A percentile compares a stretch with the other conserved stretches of the same genome.
These are phyloP conservation scores for Deilephila elpenor DNA, from an alignment of 2,888 invertebrate species.

Conservation along the genomic window DNA sequence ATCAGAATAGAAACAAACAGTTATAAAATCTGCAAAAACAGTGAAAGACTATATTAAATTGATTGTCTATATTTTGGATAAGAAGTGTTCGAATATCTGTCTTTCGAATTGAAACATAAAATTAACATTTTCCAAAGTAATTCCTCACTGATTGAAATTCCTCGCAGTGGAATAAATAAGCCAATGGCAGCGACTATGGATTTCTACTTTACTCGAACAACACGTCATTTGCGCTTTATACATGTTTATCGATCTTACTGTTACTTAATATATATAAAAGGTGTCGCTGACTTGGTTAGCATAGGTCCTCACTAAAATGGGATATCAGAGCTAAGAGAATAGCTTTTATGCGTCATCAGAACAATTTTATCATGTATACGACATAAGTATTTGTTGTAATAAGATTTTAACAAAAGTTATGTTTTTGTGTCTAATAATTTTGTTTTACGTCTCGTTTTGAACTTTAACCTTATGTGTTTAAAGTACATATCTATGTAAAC, in stretches of 20 bases:
- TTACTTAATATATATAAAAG: too few species aligned
- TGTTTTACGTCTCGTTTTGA: neutral
- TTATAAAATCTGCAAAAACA: too few species aligned
- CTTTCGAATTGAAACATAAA: neutral
- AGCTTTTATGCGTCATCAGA: neutral
- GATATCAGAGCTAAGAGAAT: neutral
- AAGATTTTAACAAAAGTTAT: neutral
- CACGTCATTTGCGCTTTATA: too few species aligned
- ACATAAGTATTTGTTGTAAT: neutral
- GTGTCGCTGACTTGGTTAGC: too few species aligned
- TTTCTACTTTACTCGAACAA: too few species aligned
- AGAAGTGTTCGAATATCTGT: neutral
- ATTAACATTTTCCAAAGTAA: neutral
- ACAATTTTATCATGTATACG: constrained; percentile 5
- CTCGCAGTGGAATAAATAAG: neutral
- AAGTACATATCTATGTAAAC: constrained; percentile 13
- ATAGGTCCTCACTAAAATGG: too few species aligned
- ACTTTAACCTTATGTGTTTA: constrained; percentile 11
- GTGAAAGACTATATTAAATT: neutral
- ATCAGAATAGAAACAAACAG: too few species aligned
- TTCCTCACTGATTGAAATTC: neutral
- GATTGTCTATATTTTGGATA: neutral
- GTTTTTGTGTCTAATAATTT: neutral
- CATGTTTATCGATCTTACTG: too few species aligned
- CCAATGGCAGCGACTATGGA: too few species aligned